phyloP scores from a whole-genome alignment of 2,113 vertebrate genomes.

The Scortum barcoo region DNA sequence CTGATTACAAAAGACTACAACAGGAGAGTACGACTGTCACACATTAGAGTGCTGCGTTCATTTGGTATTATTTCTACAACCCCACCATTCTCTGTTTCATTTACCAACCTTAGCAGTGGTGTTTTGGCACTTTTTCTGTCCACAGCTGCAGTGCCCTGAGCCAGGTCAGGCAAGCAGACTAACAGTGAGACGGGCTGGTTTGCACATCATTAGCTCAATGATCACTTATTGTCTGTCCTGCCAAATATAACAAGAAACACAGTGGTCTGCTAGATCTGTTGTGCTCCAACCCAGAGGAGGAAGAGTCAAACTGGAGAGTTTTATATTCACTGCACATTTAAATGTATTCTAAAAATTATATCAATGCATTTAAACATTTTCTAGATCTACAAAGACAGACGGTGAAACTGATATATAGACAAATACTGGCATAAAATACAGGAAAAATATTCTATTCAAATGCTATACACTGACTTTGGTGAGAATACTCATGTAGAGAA shows the following conservation, averaged over 20 bases:
- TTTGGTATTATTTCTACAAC: conserved; percentile 1
- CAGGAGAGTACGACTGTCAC: background rate
- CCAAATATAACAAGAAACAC: conserved; percentile 57
- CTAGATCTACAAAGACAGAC: background rate
- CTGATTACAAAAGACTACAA: background rate
- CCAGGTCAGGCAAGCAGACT: conserved; percentile 54
- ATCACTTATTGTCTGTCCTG: conserved; percentile 61
- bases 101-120: conserved; percentile 31
- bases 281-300: background rate
- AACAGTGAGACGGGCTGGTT: conserved; percentile 54
- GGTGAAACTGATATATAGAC: background rate
- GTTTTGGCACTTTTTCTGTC: conserved; percentile 60
- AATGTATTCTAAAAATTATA: background rate
- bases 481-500: background rate
- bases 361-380: background rate
- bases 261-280: conserved; percentile 28
- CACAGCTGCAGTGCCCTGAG: conserved; percentile 64
- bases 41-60: background rate
- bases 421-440: background rate
- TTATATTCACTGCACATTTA: conserved; percentile 13
- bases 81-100: conserved; percentile 1
- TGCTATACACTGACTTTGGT: background rate
- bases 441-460: background rate
- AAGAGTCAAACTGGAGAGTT: conserved; percentile 1
- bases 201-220: conserved; percentile 74